phyloP scores from a whole-genome alignment of 2,888 invertebrate species.

The Lasioglossum morio region DNA sequence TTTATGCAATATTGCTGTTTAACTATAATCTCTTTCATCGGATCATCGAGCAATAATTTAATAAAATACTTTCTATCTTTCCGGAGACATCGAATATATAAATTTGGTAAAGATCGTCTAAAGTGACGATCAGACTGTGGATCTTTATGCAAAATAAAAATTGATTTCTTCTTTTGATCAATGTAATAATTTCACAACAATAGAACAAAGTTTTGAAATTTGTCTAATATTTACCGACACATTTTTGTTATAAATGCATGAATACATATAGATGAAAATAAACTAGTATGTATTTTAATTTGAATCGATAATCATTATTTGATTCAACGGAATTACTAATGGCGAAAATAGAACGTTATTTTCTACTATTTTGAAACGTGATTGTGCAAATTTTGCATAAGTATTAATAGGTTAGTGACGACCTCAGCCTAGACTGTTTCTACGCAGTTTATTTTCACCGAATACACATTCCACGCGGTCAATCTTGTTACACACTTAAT shows the following conservation, averaged over 20 bases:
- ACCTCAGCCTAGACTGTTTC: not conserved
- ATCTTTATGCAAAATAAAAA: not conserved
- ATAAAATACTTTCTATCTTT: not conserved
- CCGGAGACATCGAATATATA: not conserved
- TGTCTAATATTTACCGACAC: not conserved
- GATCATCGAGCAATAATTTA: not conserved
- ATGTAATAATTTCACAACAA: not conserved
- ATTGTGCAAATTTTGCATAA: not conserved
- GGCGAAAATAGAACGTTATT: not conserved
- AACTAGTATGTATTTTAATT: not conserved
- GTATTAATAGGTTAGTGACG: not conserved
- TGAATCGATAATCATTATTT: not conserved
- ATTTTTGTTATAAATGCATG: not conserved
- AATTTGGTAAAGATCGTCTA: not conserved
- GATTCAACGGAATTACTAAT: not conserved
- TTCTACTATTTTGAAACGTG: not conserved
- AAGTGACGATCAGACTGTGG: not conserved
- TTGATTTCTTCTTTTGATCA: not conserved
- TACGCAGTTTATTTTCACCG: not conserved
- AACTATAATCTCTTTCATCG: constrained; percentile 38
- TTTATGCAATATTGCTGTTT: constrained; percentile 35
- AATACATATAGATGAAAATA: not conserved
- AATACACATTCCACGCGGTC: not conserved
- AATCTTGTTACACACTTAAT: not conserved
- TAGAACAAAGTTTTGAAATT: not conserved